Base-by-base conservation (phyloP, 2,113 vertebrate genomes). In the Hemicordylus capensis region DNA sequence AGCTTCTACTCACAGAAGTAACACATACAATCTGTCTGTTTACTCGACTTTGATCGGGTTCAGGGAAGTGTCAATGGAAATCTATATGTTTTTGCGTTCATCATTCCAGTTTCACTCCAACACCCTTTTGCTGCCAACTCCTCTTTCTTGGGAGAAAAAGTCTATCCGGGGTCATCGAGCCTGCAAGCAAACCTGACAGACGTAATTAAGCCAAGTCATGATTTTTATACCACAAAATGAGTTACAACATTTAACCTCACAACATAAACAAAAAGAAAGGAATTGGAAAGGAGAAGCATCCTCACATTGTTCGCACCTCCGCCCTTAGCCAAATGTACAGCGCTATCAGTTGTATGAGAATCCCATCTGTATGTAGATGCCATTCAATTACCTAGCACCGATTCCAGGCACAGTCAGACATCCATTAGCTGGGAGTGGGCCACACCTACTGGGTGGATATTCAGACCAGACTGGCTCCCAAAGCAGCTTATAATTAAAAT, bases 161-260 rank as follows among this genome's bases (percentile, higher is more conserved):
- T 46, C 0, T 46, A 28, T 2, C 59, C 15, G 54, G 1, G 5
- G 61, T 46, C 54, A 39, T 81, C 80, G 4, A 6, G 20, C 15
- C 0, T 0, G 76, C 44, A 24, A 75, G 9, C 2, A 10, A 80
- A 37, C 69, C 7, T 37, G 22, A 37, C 4, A 51, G 4, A 0
- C 5, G 0, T 15, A 80, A 28, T 1, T 59, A 8, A 37, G 31
- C 2, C 0, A 0, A 7, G 67, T 19, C 63, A 46, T 34, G 56
- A 48, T 15, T 48, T 24, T 24, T 0, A 1, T 0, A 8, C 20
- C 0, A 46, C 46, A 1, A 63, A 6, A 82, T 54, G 34, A 8
- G 72, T 8, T 22, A 66, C 4, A 24, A 8, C 42, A 24, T 3
- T 34, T 59, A 66, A 44, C 67, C 34, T 54, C 42, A 28, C 24